Evolutionary conservation across 2,797 vertebrate species (phyloP).

Genomic region (Rousettus madagascariensis): DNA sequence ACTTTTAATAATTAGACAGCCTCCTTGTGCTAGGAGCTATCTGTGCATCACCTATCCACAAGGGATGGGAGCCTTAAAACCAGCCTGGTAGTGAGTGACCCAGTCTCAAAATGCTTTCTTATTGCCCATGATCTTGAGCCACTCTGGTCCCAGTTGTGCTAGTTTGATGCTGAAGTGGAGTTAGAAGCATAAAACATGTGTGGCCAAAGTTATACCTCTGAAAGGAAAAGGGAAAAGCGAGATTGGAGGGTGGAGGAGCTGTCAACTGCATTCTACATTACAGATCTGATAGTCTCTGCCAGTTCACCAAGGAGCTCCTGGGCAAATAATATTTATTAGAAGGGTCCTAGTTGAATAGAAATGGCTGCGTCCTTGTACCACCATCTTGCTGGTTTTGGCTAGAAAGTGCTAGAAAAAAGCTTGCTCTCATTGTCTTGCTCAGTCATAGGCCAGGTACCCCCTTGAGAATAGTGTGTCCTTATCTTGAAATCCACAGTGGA

Average conservation of each 20-base stretch:
- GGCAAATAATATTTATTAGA: background rate
- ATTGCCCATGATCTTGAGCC: background rate
- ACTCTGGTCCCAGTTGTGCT: background rate
- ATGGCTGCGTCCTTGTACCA: background rate
- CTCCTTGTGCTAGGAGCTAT: background rate
- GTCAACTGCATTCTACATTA: background rate
- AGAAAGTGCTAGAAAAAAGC: background rate
- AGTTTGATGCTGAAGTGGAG: background rate
- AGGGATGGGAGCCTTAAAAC: background rate
- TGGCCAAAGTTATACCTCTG: background rate
- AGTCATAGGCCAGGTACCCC: fast-evolving
- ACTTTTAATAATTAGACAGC: background rate
- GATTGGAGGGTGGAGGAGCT: background rate
- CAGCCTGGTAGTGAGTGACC: background rate
- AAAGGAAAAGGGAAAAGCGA: background rate
- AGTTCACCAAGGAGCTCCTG: background rate
- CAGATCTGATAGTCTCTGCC: background rate
- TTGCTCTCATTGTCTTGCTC: background rate
- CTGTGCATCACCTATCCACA: background rate
- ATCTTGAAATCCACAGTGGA: background rate
- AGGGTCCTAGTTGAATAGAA: background rate
- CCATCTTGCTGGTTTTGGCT: background rate
- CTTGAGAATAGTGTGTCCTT: background rate
- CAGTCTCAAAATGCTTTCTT: background rate
- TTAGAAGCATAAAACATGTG: background rate